Conservation (phyloP, 2,888 invertebrate species). For the Sphecodes monilicornis region DNA sequence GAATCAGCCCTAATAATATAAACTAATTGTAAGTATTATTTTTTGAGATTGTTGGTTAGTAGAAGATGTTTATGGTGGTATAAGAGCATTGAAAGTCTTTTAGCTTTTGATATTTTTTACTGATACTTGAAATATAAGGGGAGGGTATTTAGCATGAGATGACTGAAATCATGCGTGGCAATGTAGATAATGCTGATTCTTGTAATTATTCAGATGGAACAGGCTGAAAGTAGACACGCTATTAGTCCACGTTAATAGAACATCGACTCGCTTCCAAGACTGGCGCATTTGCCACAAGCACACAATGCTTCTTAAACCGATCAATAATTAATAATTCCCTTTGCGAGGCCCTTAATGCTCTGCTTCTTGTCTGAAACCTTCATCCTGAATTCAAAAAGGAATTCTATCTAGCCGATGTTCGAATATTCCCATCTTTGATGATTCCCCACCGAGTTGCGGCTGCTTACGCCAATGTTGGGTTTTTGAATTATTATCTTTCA, state of each 20-base stretch:
- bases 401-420: neutral
- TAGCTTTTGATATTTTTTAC: neutral
- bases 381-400: slow-evolving; percentile 39
- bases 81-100: neutral
- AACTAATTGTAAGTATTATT: too few species aligned
- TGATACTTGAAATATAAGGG: neutral
- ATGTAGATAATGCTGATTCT: neutral
- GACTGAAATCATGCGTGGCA: neutral
- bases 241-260: neutral
- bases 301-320: slow-evolving; percentile 22
- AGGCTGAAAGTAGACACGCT: neutral
- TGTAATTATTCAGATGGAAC: neutral
- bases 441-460: neutral
- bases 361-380: neutral
- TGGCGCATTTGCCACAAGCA: neutral
- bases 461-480: neutral
- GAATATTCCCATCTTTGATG: neutral
- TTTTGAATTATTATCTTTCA: neutral
- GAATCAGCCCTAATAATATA: too few species aligned
- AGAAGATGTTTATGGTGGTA: neutral
- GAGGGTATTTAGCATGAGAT: neutral
- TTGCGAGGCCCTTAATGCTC: slow-evolving; percentile 18
- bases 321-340: slow-evolving; percentile 49
- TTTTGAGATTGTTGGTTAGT: too few species aligned
- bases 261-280: neutral